A percentile compares a stretch with the other conserved stretches of the same genome.
Conservation (phyloP, 2,888 invertebrate species). For the Graphium colonna region DNA sequence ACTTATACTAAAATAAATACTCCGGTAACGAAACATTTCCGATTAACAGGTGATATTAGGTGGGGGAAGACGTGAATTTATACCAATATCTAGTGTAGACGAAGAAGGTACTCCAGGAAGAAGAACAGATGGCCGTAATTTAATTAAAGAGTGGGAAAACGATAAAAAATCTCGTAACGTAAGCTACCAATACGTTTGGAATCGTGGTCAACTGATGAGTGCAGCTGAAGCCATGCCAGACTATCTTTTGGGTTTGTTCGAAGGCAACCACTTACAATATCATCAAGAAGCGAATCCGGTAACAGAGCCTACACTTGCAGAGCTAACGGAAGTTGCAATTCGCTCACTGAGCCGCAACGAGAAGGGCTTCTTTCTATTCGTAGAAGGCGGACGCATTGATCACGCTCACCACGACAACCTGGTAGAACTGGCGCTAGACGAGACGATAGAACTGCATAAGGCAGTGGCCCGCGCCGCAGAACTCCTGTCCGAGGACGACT, state of each 20-base stretch:
- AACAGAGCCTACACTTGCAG: slow-evolving; percentile 48
- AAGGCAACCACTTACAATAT: slow-evolving; percentile 81
- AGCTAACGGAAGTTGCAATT: slow-evolving; percentile 75
- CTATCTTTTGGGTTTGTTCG: slow-evolving; percentile 82
- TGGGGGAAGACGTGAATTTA: slow-evolving; percentile 84
- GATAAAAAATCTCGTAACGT: slow-evolving; percentile 54
- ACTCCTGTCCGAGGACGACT: slow-evolving; percentile 71
- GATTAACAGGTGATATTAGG: slow-evolving; percentile 82
- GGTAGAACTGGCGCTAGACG: slow-evolving; percentile 79
- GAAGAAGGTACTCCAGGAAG: slow-evolving; percentile 66
- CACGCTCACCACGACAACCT: slow-evolving; percentile 78
- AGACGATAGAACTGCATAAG: slow-evolving; percentile 80
- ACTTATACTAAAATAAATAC: too few relatives aligned
- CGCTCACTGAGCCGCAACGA: slow-evolving; percentile 77
- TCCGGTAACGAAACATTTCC: slow-evolving; percentile 48
- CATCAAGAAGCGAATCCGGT: slow-evolving; percentile 73
- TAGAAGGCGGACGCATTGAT: slow-evolving; percentile 81
- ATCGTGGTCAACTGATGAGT: slow-evolving; percentile 76
- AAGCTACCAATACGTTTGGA: slow-evolving; percentile 75
- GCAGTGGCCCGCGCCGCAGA: slow-evolving; percentile 66
- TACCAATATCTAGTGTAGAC: slow-evolving; percentile 72
- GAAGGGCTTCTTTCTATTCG: slow-evolving; percentile 85
- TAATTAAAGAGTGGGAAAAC: slow-evolving; percentile 83
- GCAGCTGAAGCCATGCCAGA: slow-evolving; percentile 71
- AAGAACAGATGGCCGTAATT: slow-evolving; percentile 80